These are phyloP conservation scores for Catharus bicknelli DNA, from an alignment of 2,113 vertebrate species.

Conservation along the genomic window DNA sequence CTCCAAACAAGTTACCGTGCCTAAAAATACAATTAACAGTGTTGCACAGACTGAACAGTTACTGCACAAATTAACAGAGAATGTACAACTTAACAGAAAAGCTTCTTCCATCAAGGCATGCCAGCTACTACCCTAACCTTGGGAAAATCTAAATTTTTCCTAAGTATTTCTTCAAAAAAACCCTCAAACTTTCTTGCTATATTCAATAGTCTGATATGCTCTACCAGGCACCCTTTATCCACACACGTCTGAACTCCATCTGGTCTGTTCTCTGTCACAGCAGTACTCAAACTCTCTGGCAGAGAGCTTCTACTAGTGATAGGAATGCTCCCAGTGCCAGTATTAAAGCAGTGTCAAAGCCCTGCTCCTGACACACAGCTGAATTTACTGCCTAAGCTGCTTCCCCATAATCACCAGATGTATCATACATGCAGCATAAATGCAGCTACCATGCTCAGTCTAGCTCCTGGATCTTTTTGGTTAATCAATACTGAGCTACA, in stretches of 20 bases:
- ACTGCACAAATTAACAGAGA: not conserved
- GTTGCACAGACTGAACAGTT: not conserved
- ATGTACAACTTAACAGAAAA: not conserved
- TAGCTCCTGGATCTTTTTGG: not conserved
- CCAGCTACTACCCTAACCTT: not conserved
- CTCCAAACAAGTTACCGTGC: constrained; percentile 91
- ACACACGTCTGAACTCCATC: not conserved
- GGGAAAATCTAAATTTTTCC: not conserved
- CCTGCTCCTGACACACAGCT: not conserved
- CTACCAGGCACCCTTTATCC: not conserved
- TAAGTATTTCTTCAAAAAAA: not conserved
- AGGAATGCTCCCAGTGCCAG: not conserved
- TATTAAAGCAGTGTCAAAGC: not conserved
- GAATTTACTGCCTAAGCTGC: not conserved
- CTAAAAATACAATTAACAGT: constrained; percentile 62
- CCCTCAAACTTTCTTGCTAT: not conserved
- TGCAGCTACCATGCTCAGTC: not conserved
- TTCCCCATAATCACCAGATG: not conserved
- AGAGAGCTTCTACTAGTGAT: not conserved
- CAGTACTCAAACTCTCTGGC: not conserved
- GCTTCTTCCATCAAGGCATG: not conserved
- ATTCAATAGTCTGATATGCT: not conserved
- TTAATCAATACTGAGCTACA: not conserved
- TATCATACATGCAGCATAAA: not conserved
- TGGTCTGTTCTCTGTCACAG: not conserved